phyloP scores from a whole-genome alignment of 2,888 invertebrate species.

The Notodonta ziczac region DNA sequence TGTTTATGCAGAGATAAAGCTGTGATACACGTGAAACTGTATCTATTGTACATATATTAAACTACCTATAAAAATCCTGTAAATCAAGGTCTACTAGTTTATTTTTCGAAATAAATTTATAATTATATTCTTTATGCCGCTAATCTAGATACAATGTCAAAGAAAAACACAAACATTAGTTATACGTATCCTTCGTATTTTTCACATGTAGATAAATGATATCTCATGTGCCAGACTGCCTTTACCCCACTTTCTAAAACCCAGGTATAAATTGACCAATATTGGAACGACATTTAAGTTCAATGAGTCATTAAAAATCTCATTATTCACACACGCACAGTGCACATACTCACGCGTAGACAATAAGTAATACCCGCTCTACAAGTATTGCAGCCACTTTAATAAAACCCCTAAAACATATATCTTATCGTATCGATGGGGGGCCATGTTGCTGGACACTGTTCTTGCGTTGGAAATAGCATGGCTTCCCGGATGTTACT shows the following conservation, averaged over 20 bases:
- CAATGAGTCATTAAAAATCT: conserved; percentile 30
- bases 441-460: conserved; percentile 39
- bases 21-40: neutral
- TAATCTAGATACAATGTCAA: neutral
- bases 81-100: neutral
- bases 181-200: too few relatives aligned
- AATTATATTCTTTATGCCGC: too few relatives aligned
- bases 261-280: conserved; percentile 4
- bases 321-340: conserved; percentile 17
- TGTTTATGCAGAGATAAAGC: neutral
- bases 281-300: conserved; percentile 4
- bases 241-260: conserved; percentile 3
- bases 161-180: neutral
- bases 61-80: neutral
- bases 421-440: conserved; percentile 12
- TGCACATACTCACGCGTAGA: conserved; percentile 12
- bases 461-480: conserved; percentile 65
- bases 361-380: conserved; percentile 25
- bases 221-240: conserved; percentile 8
- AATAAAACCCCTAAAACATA: conserved; percentile 25
- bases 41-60: neutral
- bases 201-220: neutral
- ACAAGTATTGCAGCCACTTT: conserved; percentile 29
- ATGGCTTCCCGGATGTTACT: conserved; percentile 78
- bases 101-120: too few relatives aligned